These are phyloP conservation scores for Xenopus petersii DNA, from an alignment of 2,797 vertebrate species.

Conservation along the genomic window DNA sequence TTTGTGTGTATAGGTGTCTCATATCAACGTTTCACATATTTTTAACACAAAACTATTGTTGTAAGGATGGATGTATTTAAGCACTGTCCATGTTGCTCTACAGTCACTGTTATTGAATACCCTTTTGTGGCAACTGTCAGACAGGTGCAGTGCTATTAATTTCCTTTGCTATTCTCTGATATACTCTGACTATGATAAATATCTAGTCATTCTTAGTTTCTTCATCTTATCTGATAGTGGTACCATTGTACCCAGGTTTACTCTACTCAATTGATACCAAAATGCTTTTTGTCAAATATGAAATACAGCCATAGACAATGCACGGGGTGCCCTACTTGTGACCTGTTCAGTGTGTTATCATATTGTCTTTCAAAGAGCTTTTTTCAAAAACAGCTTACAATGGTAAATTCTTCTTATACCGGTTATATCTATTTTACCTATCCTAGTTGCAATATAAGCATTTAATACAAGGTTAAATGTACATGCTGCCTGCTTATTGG, in stretches of 20 bases:
- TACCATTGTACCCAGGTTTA: neutral
- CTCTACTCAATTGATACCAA: neutral
- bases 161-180: neutral
- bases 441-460: too few relatives aligned
- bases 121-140: neutral
- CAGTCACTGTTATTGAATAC: neutral
- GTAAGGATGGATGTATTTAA: neutral
- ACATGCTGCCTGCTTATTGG: too few relatives aligned
- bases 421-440: too few relatives aligned
- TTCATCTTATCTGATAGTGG: neutral
- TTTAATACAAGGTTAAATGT: too few relatives aligned
- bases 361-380: neutral
- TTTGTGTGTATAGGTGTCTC: too few relatives aligned
- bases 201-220: neutral
- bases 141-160: conserved; percentile 3
- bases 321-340: neutral
- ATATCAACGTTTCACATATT: neutral
- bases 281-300: neutral
- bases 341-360: neutral
- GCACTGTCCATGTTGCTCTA: neutral
- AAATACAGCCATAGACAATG: neutral
- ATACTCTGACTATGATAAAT: neutral
- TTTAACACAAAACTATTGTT: neutral
- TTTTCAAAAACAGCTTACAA: too few relatives aligned
- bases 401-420: too few relatives aligned